Percentiles rank a stretch among this genome's conserved stretches.
Evolutionary conservation across 1,140 invertebrate genomes (phyloP).

Genomic region (Drosophila bocqueti): DNA sequence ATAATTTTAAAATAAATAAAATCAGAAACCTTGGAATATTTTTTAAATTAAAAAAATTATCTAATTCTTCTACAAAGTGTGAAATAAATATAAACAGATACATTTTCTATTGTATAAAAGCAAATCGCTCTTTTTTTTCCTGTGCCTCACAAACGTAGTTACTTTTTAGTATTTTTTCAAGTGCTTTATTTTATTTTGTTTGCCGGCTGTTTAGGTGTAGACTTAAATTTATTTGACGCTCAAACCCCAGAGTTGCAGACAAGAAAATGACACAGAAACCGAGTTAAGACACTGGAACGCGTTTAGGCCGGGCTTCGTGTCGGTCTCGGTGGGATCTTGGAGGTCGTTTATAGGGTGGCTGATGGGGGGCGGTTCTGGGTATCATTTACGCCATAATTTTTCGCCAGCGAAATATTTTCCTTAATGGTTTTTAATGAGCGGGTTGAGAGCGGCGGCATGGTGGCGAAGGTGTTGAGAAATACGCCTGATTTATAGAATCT

Average conservation of each 20-base stretch:
- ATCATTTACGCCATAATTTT: conserved; percentile 82
- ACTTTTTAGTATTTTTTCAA: conserved; percentile 25
- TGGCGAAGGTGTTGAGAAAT: conserved; percentile 73
- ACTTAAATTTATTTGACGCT: conserved; percentile 81
- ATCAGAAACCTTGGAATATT: not conserved
- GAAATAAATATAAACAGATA: not conserved
- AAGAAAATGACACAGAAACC: conserved; percentile 82
- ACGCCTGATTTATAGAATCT: conserved; percentile 77
- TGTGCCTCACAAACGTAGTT: conserved; percentile 24
- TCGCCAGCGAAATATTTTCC: conserved; percentile 75
- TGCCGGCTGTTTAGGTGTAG: conserved; percentile 61
- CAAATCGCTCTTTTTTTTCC: not conserved
- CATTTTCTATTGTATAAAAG: not conserved
- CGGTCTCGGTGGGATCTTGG: conserved; percentile 40
- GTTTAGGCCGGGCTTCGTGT: conserved; percentile 40
- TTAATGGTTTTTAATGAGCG: conserved; percentile 82
- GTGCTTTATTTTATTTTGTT: conserved; percentile 53
- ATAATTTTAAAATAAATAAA: too few species aligned
- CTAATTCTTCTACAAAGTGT: not conserved
- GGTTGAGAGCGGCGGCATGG: conserved; percentile 45
- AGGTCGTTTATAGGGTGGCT: conserved; percentile 60
- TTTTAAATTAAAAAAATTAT: not conserved
- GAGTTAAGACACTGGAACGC: conserved; percentile 65
- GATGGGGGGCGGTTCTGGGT: conserved; percentile 49
- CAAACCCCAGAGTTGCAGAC: conserved; percentile 66